Conservation (phyloP, 2,797 vertebrate species). For the Pogoniulus pusillus region DNA sequence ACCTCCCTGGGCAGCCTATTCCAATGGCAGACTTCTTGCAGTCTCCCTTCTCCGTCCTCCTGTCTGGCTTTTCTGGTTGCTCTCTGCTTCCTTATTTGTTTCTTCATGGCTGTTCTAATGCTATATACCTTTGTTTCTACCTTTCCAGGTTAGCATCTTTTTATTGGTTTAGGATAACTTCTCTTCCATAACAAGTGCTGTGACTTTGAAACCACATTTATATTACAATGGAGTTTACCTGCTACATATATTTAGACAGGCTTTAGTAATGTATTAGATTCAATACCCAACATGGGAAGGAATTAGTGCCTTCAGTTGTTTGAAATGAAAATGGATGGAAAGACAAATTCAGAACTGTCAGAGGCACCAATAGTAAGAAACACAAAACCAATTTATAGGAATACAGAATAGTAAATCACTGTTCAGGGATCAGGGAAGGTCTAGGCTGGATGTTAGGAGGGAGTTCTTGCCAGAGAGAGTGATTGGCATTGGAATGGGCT, state of each 20-base stretch:
- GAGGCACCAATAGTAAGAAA: background rate
- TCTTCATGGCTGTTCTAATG: background rate
- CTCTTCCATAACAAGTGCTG: background rate
- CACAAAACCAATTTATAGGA: background rate
- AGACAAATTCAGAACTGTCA: conserved; percentile 39
- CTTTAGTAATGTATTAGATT: background rate
- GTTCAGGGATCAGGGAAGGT: too few relatives aligned
- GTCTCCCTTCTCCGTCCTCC: background rate
- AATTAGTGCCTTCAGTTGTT: background rate
- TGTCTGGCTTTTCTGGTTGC: background rate
- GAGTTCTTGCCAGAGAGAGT: too few relatives aligned
- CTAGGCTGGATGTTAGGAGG: too few relatives aligned
- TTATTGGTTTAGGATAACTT: background rate
- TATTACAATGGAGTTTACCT: background rate
- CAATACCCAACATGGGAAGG: background rate
- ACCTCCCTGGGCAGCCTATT: too few relatives aligned
- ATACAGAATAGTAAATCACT: background rate
- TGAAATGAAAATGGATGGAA: conserved; percentile 43
- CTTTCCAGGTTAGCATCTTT: background rate
- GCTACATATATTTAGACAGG: background rate
- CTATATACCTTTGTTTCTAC: background rate
- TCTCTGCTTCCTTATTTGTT: background rate
- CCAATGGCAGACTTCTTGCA: background rate
- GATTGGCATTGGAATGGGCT: too few relatives aligned
- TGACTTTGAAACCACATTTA: background rate